A percentile compares a stretch with the other conserved stretches of the same genome.
These are phyloP conservation scores for Campoletis sonorensis DNA, from an alignment of 1,140 invertebrate genomes.

Conservation along the genomic window DNA sequence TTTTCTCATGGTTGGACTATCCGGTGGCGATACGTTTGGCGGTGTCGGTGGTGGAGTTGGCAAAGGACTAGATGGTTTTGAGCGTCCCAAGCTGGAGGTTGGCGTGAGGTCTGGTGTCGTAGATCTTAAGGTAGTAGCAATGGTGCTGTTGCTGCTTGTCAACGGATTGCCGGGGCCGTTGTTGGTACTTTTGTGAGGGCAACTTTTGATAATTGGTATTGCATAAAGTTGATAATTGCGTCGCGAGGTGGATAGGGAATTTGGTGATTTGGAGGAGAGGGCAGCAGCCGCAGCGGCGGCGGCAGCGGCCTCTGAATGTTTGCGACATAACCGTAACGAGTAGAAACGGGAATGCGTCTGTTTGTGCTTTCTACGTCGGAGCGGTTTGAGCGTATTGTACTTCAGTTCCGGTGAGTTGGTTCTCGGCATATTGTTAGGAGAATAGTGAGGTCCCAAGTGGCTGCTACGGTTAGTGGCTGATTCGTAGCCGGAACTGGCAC, in stretches of 20 bases:
- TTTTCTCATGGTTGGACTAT: slow-evolving; percentile 44
- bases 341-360: slow-evolving; percentile 72
- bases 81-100: slow-evolving; percentile 45
- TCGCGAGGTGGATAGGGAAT: slow-evolving; percentile 41
- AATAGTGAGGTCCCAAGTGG: slow-evolving; percentile 74
- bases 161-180: background rate
- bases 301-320: slow-evolving; percentile 59
- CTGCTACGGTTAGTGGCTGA: slow-evolving; percentile 75
- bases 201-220: slow-evolving; percentile 73
- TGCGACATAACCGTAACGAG: slow-evolving; percentile 69
- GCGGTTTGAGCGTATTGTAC: slow-evolving; percentile 71
- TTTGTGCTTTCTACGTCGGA: slow-evolving; percentile 69
- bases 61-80: slow-evolving; percentile 33
- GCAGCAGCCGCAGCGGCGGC: slow-evolving; percentile 46
- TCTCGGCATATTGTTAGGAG: slow-evolving; percentile 71
- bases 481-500: slow-evolving; percentile 79
- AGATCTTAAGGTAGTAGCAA: slow-evolving; percentile 56
- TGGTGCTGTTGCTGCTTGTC: slow-evolving; percentile 57
- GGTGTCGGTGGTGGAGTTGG: slow-evolving; percentile 39
- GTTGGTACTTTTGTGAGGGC: slow-evolving; percentile 63
- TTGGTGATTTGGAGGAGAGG: background rate
- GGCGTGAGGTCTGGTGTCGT: slow-evolving; percentile 54
- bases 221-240: slow-evolving; percentile 71
- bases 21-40: slow-evolving; percentile 40
- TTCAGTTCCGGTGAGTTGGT: slow-evolving; percentile 70